Base-by-base conservation (phyloP, 2,113 vertebrate genomes). In the Rhombomys opimus region DNA sequence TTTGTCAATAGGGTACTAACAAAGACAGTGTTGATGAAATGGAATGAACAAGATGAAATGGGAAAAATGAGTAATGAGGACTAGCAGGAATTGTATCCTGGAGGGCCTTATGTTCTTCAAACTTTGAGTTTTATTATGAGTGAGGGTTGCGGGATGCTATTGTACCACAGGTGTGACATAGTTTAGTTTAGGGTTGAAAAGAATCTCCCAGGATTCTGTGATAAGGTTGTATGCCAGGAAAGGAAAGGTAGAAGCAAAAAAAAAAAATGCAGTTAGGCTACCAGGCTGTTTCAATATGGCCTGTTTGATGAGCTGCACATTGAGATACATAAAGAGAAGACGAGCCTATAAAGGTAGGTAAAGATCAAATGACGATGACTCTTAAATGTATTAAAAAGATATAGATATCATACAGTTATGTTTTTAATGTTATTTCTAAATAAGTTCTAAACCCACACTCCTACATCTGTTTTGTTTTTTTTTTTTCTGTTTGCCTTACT, bases 11-110 rank as follows among this genome's bases (percentile, higher is more conserved):
- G 2, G 88, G 46, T 63, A 82, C 17, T 87, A 86, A 75, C n/a
- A 86, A 92, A 92, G 91, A 54, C 14, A 81, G 38, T 75, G 12
- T 54, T 52, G 27, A 7, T 75, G 50, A 91, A 96, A 91, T 95
- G 17, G 9, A 50, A 32, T 93, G 46, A 80, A 68, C 54, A 88
- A 68, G 84, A 73, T 52, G 38, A 87, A 25, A 90, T 17, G 59
- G 46, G 23, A 54, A 89, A 73, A 61, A 30, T 25, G 50, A 75
- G n/a, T 38, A 80, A 93, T 82, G 46, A 23, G 12, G 32, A 4
- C 12, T 38, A 81, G 46, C 38, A 93, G 2, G 61, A 76, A 22
- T 87, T n/a, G 67, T 18, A 63, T 18, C 32, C 89, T 50, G 6
- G 54, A 80, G 57, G 50, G 50, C 22, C 72, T 90, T 85, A 10